Evolutionary conservation across 2,113 vertebrate genomes (phyloP), one percentile per base, ranked within the genome.

Genomic region (Struthio camelus): DNA sequence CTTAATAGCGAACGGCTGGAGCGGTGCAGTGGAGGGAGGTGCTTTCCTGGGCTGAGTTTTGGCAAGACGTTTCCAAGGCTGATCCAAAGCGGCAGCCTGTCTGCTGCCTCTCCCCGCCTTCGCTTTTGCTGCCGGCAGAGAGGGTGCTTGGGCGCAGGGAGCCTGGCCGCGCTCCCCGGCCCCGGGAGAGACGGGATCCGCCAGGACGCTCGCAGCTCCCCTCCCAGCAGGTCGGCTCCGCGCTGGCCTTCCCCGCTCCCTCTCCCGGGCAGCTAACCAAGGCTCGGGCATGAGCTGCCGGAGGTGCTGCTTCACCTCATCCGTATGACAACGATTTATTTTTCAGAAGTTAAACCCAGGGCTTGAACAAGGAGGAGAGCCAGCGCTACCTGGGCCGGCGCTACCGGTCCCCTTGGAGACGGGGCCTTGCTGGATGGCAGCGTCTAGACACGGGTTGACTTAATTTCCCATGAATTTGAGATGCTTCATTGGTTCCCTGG

Each of bases 11-110:
- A 19, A 19, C 18, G 17, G 46, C 46, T 9, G 46, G 18, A 6
- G 18, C 46, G 46, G 17, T 67, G 59, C 46, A 1, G 2, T 0
- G 1, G 53, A 88, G 19, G 9, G 9, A 16, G 46, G 46, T 19
- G 11, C 14, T 84, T 69, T 40, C 38, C 54, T 46, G 42, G 53
- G 53, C 14, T 42, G 24, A 61, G 27, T 54, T 87, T 61, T 81
- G 69, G 48, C 40, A 30, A 42, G 44, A 38, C 24, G 28, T 3
- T 34, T 51, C 24, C 25, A 62, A 56, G 27, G 48, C 34, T 48
- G 84, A 10, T 19, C 54, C n/a, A 61, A 73, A 84, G 53, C 56
- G 83, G 70, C 73, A 36, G 64, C 50, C 20, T 70, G 79, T 61
- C 36, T 3, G 6, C 14, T 78, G 73, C 28, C 28, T 59, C 17